Evolutionary conservation across 2,888 invertebrate genomes (phyloP).

Genomic region (Trichopoda pennipes): DNA sequence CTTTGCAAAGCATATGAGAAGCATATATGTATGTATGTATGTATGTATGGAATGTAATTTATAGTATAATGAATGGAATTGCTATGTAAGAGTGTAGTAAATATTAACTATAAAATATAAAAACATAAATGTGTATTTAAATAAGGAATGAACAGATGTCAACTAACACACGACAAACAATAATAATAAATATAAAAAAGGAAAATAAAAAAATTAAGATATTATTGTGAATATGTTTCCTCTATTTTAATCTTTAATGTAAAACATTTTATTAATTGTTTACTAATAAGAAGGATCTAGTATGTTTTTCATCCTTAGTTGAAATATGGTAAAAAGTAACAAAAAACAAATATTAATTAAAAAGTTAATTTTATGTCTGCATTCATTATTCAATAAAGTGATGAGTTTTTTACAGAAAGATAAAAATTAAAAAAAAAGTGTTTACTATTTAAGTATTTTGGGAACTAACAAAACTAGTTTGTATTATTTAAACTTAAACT

Average conservation of each 20-base stretch:
- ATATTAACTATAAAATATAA: slow-evolving; percentile 29
- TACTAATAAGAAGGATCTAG: slow-evolving; percentile 40
- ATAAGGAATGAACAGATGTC: slow-evolving; percentile 45
- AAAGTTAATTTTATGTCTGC: slow-evolving; percentile 65
- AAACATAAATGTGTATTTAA: slow-evolving; percentile 49
- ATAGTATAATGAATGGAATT: slow-evolving; percentile 56
- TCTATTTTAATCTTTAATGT: slow-evolving; percentile 46
- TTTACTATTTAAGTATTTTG: slow-evolving; percentile 17
- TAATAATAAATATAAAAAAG: slow-evolving; percentile 9
- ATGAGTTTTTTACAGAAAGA: slow-evolving; percentile 69
- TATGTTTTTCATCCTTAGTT: slow-evolving; percentile 54
- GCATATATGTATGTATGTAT: background rate
- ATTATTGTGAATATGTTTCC: slow-evolving; percentile 62
- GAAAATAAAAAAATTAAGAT: slow-evolving; percentile 17
- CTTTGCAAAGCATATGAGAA: slow-evolving; percentile 31
- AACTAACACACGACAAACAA: slow-evolving; percentile 44
- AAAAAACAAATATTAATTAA: slow-evolving; percentile 15
- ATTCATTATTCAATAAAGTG: slow-evolving; percentile 68
- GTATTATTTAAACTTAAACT: too few relatives aligned
- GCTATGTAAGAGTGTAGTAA: slow-evolving; percentile 31
- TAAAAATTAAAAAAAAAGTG: slow-evolving; percentile 40
- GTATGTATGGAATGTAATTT: slow-evolving; percentile 51
- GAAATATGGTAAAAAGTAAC: slow-evolving; percentile 47
- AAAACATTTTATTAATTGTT: slow-evolving; percentile 55
- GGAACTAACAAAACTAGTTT: too few relatives aligned